phyloP scores from a whole-genome alignment of 2,797 vertebrate species.

The Lophius americanus region DNA sequence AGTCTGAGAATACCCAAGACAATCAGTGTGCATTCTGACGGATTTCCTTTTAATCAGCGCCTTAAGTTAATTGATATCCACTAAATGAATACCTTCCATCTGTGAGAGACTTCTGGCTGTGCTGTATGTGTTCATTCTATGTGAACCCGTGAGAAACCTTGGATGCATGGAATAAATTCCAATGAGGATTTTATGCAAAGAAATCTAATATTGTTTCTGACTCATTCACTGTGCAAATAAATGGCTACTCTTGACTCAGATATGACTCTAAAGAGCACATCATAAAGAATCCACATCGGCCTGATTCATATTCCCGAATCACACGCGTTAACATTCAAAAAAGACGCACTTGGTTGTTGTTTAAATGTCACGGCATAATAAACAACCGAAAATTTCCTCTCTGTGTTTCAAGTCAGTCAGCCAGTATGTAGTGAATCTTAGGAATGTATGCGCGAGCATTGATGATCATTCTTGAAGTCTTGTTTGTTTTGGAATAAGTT shows the following conservation, averaged over 20 bases:
- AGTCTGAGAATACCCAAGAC: slow-evolving; percentile 42
- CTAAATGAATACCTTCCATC: slow-evolving; percentile 56
- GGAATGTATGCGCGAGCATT: slow-evolving; percentile 41
- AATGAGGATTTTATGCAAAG: slow-evolving; percentile 75
- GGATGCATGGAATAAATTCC: slow-evolving; percentile 65
- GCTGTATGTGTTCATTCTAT: slow-evolving; percentile 17
- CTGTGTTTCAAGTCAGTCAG: slow-evolving; percentile 23
- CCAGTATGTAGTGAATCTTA: slow-evolving; percentile 20
- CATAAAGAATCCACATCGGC: slow-evolving; percentile 51
- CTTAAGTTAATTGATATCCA: slow-evolving; percentile 32
- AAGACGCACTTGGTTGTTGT: slow-evolving; percentile 61
- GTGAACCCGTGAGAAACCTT: slow-evolving; percentile 54
- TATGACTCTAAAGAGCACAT: slow-evolving; percentile 78
- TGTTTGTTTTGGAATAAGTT: slow-evolving; percentile 69
- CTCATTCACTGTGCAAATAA: slow-evolving; percentile 70
- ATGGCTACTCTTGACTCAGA: slow-evolving; percentile 67
- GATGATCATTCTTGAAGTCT: slow-evolving; percentile 51
- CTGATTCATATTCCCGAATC: slow-evolving; percentile 66
- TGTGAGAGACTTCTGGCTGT: slow-evolving; percentile 23
- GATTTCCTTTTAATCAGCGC: slow-evolving; percentile 38
- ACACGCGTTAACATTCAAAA: slow-evolving; percentile 65
- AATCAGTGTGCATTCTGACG: slow-evolving; percentile 29
- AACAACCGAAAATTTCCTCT: slow-evolving; percentile 54
- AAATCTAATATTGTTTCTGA: slow-evolving; percentile 74
- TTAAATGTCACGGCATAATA: slow-evolving; percentile 82